Percentiles rank a stretch among this genome's conserved stretches.
These are phyloP conservation scores for Amphilophus citrinellus DNA, from an alignment of 2,113 vertebrate species.

Conservation along the genomic window DNA sequence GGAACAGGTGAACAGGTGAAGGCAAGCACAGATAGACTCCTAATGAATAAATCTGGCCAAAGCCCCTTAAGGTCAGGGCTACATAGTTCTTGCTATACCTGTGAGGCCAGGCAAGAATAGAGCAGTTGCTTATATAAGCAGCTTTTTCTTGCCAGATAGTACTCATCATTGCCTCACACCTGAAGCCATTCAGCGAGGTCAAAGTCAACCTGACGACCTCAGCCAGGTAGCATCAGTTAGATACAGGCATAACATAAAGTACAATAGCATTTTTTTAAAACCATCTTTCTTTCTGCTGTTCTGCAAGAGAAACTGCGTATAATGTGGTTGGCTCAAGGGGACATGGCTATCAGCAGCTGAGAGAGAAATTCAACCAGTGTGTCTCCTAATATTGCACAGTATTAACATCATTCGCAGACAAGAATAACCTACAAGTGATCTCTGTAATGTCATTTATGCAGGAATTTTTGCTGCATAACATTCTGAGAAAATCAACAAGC, in stretches of 20 bases:
- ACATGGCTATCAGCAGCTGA: constrained; percentile 11
- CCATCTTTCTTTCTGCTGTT: constrained; percentile 16
- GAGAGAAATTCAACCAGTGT: constrained; percentile 17
- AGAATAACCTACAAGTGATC: constrained; percentile 18
- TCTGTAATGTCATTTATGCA: constrained; percentile 28
- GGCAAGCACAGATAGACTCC: background rate
- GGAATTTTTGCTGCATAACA: background rate
- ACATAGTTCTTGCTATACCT: background rate
- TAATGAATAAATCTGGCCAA: constrained; percentile 22
- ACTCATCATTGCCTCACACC: constrained; percentile 31
- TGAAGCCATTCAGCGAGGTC: constrained; percentile 45
- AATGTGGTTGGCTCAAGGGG: constrained; percentile 48
- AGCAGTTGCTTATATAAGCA: constrained; percentile 27
- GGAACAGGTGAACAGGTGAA: background rate
- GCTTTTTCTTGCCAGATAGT: constrained; percentile 33
- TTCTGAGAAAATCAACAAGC: constrained; percentile 36
- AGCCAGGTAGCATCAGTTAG: background rate
- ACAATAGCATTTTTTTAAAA: constrained; percentile 6
- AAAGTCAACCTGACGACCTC: constrained; percentile 47
- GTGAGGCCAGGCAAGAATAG: constrained; percentile 21
- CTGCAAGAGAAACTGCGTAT: constrained; percentile 6
- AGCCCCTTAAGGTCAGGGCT: constrained; percentile 11
- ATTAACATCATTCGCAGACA: constrained; percentile 10
- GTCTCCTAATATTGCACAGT: constrained; percentile 20
- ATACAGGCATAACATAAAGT: constrained; percentile 8